These are phyloP conservation scores for Electrona antarctica DNA, from an alignment of 2,113 vertebrate genomes.

Conservation along the genomic window DNA sequence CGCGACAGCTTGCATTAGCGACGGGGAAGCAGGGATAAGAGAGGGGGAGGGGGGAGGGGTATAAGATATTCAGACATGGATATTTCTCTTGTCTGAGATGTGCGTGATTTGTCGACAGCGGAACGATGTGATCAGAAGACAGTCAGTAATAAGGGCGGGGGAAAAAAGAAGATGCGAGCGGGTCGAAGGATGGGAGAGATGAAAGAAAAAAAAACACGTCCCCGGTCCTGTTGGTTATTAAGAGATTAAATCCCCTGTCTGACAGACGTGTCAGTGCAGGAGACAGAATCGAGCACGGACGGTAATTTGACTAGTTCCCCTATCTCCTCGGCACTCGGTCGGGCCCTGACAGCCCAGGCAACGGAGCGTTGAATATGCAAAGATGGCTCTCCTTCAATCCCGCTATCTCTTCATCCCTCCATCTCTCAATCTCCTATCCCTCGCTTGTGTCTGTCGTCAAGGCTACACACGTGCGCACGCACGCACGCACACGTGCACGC, in stretches of 20 bases:
- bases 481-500: not conserved
- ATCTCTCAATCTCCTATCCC: conserved; percentile 50
- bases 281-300: conserved; percentile 74
- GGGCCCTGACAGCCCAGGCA: conserved; percentile 74
- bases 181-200: conserved; percentile 18
- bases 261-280: conserved; percentile 78
- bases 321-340: conserved; percentile 76
- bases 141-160: conserved; percentile 62
- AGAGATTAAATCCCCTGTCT: conserved; percentile 82
- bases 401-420: conserved; percentile 7
- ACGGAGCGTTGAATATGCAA: conserved; percentile 74
- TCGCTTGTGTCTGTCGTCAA: conserved; percentile 46
- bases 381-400: conserved; percentile 48
- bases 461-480: conserved; percentile 9
- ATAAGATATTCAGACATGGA: conserved; percentile 69
- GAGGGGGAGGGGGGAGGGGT: conserved; percentile 29
- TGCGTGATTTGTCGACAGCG: conserved; percentile 79
- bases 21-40: conserved; percentile 36
- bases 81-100: conserved; percentile 66
- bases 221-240: conserved; percentile 75
- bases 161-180: conserved; percentile 32
- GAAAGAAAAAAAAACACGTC: conserved; percentile 34
- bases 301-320: conserved; percentile 84
- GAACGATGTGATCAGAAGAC: conserved; percentile 77
- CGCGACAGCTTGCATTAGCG: conserved; percentile 66